Evolutionary conservation across 2,797 vertebrate genomes (phyloP).

Genomic region (Gastrophryne carolinensis): DNA sequence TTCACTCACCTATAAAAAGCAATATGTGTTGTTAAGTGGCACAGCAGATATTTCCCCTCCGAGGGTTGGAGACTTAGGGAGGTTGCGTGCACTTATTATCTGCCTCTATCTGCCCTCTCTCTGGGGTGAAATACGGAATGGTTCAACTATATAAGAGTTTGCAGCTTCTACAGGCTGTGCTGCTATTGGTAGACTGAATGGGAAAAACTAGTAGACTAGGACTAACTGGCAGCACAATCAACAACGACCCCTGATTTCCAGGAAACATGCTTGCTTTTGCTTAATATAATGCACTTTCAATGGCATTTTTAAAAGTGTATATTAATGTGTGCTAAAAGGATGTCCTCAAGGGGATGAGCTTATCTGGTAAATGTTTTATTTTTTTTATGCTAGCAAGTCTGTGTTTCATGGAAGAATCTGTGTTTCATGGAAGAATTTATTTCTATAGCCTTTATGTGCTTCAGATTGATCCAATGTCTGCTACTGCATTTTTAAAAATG

Average conservation of each 20-base stretch:
- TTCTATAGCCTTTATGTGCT: no score
- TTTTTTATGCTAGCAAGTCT: no score
- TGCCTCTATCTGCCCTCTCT: slow-evolving; percentile 29
- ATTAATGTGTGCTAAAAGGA: no score
- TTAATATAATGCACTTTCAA: no score
- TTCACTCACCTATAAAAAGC: slow-evolving; percentile 42
- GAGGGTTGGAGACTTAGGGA: slow-evolving; percentile 38
- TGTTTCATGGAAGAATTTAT: no score
- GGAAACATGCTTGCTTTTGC: not conserved
- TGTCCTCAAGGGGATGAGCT: no score
- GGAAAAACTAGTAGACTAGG: not conserved
- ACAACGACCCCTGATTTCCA: not conserved
- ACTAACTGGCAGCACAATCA: not conserved
- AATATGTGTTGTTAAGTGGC: slow-evolving; percentile 43
- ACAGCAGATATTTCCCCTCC: slow-evolving; percentile 36
- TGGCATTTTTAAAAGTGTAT: no score
- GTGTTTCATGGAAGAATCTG: no score
- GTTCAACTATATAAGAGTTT: slow-evolving; percentile 35
- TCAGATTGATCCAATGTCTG: no score
- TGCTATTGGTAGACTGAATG: slow-evolving; percentile 15
- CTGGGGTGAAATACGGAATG: slow-evolving; percentile 33
- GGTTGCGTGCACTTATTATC: slow-evolving; percentile 48
- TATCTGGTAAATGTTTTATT: no score
- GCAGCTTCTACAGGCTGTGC: slow-evolving; percentile 1
- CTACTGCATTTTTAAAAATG: no score